Conservation (phyloP, 1,140 invertebrate species). For the Dreissena rostriformis region DNA sequence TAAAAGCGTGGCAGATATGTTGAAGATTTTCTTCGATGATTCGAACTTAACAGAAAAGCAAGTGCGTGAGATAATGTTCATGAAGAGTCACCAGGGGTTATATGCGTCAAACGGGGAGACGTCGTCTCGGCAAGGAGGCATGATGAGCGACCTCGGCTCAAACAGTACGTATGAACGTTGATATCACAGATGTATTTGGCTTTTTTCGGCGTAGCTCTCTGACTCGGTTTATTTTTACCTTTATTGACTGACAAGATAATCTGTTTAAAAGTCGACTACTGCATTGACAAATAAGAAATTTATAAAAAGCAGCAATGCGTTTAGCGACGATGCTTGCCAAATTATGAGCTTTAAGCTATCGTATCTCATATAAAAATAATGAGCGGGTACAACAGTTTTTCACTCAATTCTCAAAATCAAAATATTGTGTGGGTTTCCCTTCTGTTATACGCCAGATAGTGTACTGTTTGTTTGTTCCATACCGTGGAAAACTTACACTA, state of each 20-base stretch:
- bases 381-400: no score
- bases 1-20: constrained; percentile 24
- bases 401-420: no score
- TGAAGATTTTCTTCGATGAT: constrained; percentile 41
- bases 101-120: constrained; percentile 4
- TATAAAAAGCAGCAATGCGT: no score
- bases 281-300: neutral
- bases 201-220: neutral
- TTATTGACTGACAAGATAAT: neutral
- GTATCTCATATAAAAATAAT: no score
- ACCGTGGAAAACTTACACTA: no score
- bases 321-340: no score
- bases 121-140: neutral
- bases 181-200: neutral
- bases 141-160: neutral
- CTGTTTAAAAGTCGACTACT: neutral
- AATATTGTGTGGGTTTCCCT: no score
- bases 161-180: neutral
- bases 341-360: no score
- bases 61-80: constrained; percentile 23
- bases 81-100: constrained; percentile 9
- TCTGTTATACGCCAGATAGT: no score
- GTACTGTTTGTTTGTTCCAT: no score
- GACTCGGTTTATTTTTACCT: neutral
- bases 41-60: constrained; percentile 25